phyloP scores from a whole-genome alignment of 2,797 vertebrate species.

The Antennarius maculatus region DNA sequence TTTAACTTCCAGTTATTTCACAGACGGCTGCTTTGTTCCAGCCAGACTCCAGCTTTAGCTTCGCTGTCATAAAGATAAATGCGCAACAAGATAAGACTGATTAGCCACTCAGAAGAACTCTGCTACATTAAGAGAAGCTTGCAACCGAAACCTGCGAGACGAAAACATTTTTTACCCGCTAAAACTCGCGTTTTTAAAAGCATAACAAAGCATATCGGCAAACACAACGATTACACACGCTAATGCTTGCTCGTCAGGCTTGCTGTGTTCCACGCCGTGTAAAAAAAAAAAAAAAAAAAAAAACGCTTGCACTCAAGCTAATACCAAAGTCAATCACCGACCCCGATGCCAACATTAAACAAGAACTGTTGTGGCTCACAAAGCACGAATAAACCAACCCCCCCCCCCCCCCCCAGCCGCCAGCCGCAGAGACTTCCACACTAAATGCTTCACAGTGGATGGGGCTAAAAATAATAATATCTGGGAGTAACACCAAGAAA shows the following conservation, averaged over 20 bases:
- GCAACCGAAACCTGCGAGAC: conserved; percentile 1
- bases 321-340: conserved; percentile 35
- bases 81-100: conserved; percentile 33
- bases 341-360: conserved; percentile 25
- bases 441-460: conserved; percentile 32
- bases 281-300: conserved; percentile 47
- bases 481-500: conserved; percentile 56
- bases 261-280: conserved; percentile 36
- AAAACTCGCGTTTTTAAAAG: conserved; percentile 32
- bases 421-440: conserved; percentile 52
- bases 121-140: not conserved
- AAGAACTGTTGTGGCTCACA: conserved; percentile 34
- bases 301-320: conserved; percentile 29
- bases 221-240: conserved; percentile 32
- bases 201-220: conserved; percentile 39
- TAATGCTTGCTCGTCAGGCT: conserved; percentile 19
- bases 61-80: conserved; percentile 26
- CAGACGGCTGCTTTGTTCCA: conserved; percentile 13
- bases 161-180: conserved; percentile 15
- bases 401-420: too few species aligned
- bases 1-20: conserved; percentile 1
- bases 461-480: conserved; percentile 65
- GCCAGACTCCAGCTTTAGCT: conserved; percentile 5
- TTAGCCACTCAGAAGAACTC: conserved; percentile 27
- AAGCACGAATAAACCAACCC: conserved; percentile 56